phyloP scores from a whole-genome alignment of 1,140 invertebrate genomes.

The Drepana arcuata region DNA sequence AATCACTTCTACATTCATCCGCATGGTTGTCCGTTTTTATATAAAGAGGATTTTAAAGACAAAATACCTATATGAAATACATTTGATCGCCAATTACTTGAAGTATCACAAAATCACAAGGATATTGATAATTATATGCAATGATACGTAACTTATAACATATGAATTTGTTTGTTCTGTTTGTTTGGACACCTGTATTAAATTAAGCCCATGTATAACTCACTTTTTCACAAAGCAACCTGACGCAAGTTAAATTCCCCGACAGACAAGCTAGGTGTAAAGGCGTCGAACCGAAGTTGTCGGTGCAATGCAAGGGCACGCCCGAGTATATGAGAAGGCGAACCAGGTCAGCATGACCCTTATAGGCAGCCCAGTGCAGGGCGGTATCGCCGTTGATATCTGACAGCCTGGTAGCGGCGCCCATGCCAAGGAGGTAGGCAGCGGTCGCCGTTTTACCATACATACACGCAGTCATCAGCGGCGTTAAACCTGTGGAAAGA shows the following conservation, averaged over 20 bases:
- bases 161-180: too few species aligned
- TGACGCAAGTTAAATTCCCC: constrained; percentile 86
- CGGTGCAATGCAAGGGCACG: constrained; percentile 88
- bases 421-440: constrained; percentile 90
- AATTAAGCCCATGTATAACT: too few species aligned
- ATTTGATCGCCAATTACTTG: too few species aligned
- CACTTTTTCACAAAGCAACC: constrained; percentile 89
- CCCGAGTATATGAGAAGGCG: constrained; percentile 92
- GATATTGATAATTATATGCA: too few species aligned
- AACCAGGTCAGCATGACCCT: constrained; percentile 91
- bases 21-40: too few species aligned
- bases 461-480: constrained; percentile 93
- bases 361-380: constrained; percentile 94
- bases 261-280: constrained; percentile 94
- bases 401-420: constrained; percentile 85
- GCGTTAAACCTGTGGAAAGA: constrained; percentile 77
- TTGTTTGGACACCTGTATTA: too few species aligned
- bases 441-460: constrained; percentile 92
- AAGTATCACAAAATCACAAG: too few species aligned
- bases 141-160: too few species aligned
- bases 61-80: too few species aligned
- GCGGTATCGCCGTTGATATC: constrained; percentile 95
- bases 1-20: too few species aligned
- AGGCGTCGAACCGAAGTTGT: constrained; percentile 94
- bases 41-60: too few species aligned